Evolutionary conservation across 2,888 invertebrate genomes (phyloP).

Genomic region (Cerastis rubricosa): DNA sequence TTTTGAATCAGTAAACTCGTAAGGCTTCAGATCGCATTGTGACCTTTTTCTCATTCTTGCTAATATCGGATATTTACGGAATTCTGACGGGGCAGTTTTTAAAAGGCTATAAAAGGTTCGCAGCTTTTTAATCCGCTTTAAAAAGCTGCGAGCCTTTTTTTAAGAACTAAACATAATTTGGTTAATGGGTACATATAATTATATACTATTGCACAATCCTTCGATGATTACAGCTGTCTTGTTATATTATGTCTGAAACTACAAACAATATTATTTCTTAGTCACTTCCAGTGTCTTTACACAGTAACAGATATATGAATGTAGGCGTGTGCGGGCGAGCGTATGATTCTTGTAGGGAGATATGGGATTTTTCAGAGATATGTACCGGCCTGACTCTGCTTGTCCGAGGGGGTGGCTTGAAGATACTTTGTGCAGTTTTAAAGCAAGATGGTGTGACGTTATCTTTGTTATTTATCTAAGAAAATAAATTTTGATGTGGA

Average conservation of each 20-base stretch:
- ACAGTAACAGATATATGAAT: constrained; percentile 62
- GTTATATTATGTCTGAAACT: background rate
- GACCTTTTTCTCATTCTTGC: background rate
- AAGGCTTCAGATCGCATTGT: background rate
- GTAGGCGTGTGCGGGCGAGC: constrained; percentile 86
- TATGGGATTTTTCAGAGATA: constrained; percentile 87
- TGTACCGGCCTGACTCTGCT: constrained; percentile 79
- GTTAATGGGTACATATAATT: background rate
- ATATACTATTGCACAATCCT: background rate
- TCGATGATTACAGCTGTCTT: background rate
- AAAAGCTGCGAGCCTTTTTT: too few species aligned
- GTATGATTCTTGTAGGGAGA: constrained; percentile 88
- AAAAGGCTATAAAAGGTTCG: background rate
- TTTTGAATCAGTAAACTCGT: too few species aligned
- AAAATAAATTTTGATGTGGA: background rate
- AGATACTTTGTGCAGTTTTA: constrained; percentile 44
- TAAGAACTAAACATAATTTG: background rate
- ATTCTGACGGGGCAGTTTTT: background rate
- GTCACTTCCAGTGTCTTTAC: constrained; percentile 57
- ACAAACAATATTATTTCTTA: background rate
- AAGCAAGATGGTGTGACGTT: constrained; percentile 12
- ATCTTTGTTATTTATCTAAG: constrained; percentile 41
- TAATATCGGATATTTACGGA: background rate
- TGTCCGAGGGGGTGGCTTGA: constrained; percentile 79
- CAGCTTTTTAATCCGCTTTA: background rate